Evolutionary conservation across 1,140 invertebrate species (phyloP).

Genomic region (Meloidogyne exigua): DNA sequence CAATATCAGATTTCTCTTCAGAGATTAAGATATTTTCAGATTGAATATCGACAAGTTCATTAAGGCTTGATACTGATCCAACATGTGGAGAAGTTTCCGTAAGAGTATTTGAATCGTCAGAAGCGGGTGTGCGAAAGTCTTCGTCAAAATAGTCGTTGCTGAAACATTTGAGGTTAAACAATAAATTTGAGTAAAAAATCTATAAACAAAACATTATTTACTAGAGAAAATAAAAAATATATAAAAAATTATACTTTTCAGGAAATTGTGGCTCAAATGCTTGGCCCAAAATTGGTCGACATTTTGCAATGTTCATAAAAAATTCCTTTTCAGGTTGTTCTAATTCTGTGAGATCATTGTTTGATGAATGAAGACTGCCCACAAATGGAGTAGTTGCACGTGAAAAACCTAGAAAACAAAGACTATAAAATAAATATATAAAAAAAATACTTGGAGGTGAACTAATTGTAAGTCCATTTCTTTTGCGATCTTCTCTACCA

Average conservation of each 20-base stretch:
- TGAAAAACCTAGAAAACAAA: not conserved
- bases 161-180: not conserved
- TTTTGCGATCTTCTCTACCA: not conserved
- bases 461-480: not conserved
- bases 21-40: not conserved
- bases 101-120: not conserved
- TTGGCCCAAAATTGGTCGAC: not conserved
- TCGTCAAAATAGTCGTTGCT: not conserved
- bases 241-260: not conserved
- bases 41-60: not conserved
- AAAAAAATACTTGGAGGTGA: not conserved
- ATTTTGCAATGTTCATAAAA: not conserved
- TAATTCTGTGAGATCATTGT: not conserved
- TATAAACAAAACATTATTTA: too few relatives aligned
- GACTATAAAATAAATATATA: not conserved
- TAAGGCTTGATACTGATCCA: not conserved
- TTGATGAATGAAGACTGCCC: not conserved
- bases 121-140: not conserved
- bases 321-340: not conserved
- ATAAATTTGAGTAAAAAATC: not conserved
- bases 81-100: not conserved
- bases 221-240: not conserved
- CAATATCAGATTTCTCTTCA: not conserved
- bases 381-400: not conserved
- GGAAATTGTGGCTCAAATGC: not conserved